Base-by-base conservation (phyloP, 1,140 invertebrate species). In the Yoshiicerus persimilis region DNA sequence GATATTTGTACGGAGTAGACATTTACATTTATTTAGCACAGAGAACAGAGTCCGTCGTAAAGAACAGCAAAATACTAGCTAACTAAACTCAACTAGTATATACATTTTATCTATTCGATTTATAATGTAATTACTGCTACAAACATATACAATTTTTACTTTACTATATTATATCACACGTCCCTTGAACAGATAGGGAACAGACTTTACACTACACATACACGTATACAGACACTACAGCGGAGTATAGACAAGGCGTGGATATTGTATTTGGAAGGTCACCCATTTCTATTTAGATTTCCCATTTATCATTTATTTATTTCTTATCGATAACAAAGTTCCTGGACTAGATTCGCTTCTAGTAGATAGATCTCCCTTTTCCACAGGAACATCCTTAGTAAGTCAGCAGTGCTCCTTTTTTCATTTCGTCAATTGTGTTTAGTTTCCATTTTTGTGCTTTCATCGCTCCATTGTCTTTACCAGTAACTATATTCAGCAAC, bases 281-380 rank as follows among this genome's bases (percentile, higher is more conserved):
- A 80, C 75, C 34, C 75, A 38, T 36, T 80, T 80, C 75, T 80
- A 34, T 30, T 80, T 36, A 80, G 75, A 80, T 80, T 80, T 80
- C 75, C 75, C 75, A 80, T 80, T 80, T 80, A 80, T 80, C 75
- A 80, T 36, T 80, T 80, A 80, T 80, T 80, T 80, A 80, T 80
- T 80, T 80, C 75, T 80, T 80, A 80, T 80, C 75, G 32, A 80
- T 80, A 80, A 80, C 32, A 30, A 80, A 80, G 75, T 80, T 80
- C 75, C 75, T 80, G 75, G 75, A 80, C 75, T 36, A 30, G 27
- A 32, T 70, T 70, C 66, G 10, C 16, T 70, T 4, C 9, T 3
- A 70, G 27, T 30, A 30, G 64, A 30, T 25, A 10, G 6, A 30
- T 30, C 25, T 64, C 20, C 62, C n/a, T 64, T 27, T 70, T 70